These are phyloP conservation scores for Rhagophthalmus giganteus DNA, from an alignment of 2,888 invertebrate species.

Conservation along the genomic window DNA sequence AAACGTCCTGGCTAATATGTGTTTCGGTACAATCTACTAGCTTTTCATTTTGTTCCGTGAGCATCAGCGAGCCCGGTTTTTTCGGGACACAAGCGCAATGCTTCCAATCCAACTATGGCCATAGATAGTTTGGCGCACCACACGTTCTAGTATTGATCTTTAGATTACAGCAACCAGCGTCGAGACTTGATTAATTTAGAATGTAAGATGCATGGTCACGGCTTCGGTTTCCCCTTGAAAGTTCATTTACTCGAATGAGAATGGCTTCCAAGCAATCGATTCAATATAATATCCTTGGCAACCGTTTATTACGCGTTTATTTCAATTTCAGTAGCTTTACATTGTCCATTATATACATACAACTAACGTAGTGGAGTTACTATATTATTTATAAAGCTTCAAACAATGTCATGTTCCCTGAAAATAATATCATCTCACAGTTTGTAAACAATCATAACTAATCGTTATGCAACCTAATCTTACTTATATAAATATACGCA, in stretches of 20 bases:
- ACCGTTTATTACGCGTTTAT: constrained; percentile 39
- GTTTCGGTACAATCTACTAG: constrained; percentile 13
- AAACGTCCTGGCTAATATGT: constrained; percentile 8
- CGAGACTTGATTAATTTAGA: constrained; percentile 45
- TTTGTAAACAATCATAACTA: constrained; percentile 1
- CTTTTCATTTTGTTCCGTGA: constrained; percentile 8
- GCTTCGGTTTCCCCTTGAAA: constrained; percentile 51
- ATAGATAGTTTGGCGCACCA: constrained; percentile 23
- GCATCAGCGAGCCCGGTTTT: constrained; percentile 13
- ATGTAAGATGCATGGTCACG: constrained; percentile 51
- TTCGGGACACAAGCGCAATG: constrained; percentile 23
- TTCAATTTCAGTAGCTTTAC: constrained; percentile 30
- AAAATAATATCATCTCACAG: neutral
- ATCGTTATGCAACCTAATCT: constrained; percentile 3
- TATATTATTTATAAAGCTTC: constrained; percentile 17
- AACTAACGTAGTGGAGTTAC: constrained; percentile 9
- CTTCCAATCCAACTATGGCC: constrained; percentile 9
- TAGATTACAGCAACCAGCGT: constrained; percentile 26
- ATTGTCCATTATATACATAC: constrained; percentile 10
- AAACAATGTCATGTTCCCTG: constrained; percentile 12
- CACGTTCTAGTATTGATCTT: constrained; percentile 27
- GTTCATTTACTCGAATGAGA: constrained; percentile 49
- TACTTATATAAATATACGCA: neutral
- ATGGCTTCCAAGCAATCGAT: constrained; percentile 41
- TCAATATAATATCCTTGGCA: constrained; percentile 42